Conservation (phyloP, 2,888 invertebrate genomes). For the Himalopsyche japonica region DNA sequence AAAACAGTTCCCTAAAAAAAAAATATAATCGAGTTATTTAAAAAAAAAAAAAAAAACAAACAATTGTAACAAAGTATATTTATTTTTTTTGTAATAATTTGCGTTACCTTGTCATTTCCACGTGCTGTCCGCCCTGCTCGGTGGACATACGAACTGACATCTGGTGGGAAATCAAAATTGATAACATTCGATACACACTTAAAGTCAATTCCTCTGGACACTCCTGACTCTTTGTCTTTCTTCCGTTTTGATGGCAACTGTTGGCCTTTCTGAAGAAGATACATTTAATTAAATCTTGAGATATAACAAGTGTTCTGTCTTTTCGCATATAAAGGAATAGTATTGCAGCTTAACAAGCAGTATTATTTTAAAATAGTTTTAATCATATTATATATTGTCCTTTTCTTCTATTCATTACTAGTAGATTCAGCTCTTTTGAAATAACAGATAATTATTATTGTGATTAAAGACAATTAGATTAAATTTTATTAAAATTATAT, state of each 20-base stretch:
- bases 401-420: too few species aligned
- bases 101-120: slow-evolving; percentile 74
- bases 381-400: too few species aligned
- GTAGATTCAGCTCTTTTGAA: too few species aligned
- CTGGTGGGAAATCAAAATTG: slow-evolving; percentile 96
- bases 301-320: too few species aligned
- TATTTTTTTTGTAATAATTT: background rate
- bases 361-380: too few species aligned
- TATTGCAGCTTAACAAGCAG: too few species aligned
- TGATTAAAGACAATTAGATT: too few species aligned
- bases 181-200: slow-evolving; percentile 96
- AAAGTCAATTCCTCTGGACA: slow-evolving; percentile 97
- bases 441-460: too few species aligned
- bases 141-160: slow-evolving; percentile 91
- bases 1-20: slow-evolving; percentile 74
- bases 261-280: slow-evolving; percentile 40
- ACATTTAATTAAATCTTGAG: too few species aligned
- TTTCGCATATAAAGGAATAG: too few species aligned
- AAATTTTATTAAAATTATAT: too few species aligned
- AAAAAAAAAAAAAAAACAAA: background rate
- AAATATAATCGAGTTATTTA: background rate
- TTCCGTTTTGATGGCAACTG: slow-evolving; percentile 59
- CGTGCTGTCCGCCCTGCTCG: slow-evolving; percentile 91
- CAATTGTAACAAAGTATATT: background rate
- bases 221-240: slow-evolving; percentile 92